Evolutionary conservation across 2,888 invertebrate species (phyloP).

Genomic region (Leucophenga montana): DNA sequence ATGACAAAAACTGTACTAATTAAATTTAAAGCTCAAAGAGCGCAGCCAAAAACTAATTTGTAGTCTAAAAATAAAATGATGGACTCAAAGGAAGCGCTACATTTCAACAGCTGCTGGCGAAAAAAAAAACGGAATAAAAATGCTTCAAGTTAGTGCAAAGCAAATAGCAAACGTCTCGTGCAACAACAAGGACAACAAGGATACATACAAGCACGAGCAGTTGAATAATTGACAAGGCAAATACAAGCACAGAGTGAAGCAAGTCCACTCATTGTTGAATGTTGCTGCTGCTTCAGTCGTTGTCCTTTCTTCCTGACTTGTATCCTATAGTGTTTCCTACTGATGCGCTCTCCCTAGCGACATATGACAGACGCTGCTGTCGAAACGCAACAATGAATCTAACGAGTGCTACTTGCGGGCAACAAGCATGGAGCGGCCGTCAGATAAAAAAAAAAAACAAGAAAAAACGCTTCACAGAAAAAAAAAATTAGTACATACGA

Average conservation of each 20-base stretch:
- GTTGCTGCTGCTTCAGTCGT: not conserved
- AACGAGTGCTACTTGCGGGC: constrained; percentile 21
- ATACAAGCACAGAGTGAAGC: constrained; percentile 24
- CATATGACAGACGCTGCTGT: constrained; percentile 28
- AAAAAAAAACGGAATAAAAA: not conserved
- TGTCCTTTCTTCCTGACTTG: not conserved
- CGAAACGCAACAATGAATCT: constrained; percentile 24
- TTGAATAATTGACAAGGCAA: constrained; percentile 35
- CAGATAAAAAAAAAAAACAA: constrained; percentile 1
- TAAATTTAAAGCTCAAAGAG: constrained; percentile 21
- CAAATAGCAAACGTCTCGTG: not conserved
- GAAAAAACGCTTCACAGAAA: too few relatives aligned
- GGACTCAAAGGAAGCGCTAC: constrained; percentile 4
- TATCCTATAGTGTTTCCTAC: not conserved
- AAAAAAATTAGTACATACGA: too few relatives aligned
- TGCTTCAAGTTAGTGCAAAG: constrained; percentile 16
- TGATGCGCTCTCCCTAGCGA: not conserved
- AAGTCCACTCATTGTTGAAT: not conserved
- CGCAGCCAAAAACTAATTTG: constrained; percentile 4
- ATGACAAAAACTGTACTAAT: constrained; percentile 1
- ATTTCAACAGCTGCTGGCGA: constrained; percentile 16
- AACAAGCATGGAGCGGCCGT: not conserved
- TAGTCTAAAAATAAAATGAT: constrained; percentile 17
- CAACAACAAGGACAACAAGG: constrained; percentile 20
- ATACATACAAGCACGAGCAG: constrained; percentile 6